Conservation (phyloP, 2,797 vertebrate species). For the Phylloscopus collybita region DNA sequence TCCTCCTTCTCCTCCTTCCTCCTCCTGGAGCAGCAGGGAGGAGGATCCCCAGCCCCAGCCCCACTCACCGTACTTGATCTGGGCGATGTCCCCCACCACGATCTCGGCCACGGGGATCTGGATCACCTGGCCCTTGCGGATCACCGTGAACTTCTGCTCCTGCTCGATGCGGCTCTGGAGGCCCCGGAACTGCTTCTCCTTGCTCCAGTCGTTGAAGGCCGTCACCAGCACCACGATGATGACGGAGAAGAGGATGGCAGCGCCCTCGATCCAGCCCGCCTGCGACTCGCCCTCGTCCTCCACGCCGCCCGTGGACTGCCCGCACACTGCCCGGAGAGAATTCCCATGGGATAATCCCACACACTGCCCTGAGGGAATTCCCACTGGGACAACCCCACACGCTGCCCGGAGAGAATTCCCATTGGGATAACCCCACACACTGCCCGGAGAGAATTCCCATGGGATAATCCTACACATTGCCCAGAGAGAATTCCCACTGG, state of each 20-base stretch:
- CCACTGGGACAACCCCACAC: not conserved
- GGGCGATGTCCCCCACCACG: slow-evolving; percentile 95
- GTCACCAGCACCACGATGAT: slow-evolving; percentile 96
- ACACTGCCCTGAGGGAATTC: not conserved
- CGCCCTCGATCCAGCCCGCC: slow-evolving; percentile 97
- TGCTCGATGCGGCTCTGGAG: slow-evolving; percentile 96
- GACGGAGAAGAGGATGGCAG: slow-evolving; percentile 94
- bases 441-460: too few species aligned
- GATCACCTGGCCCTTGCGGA: slow-evolving; percentile 96
- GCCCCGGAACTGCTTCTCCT: slow-evolving; percentile 97
- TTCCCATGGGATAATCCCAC: not conserved
- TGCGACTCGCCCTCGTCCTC: slow-evolving; percentile 92
- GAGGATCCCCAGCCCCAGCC: not conserved
- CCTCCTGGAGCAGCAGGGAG: not conserved
- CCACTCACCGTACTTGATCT: slow-evolving; percentile 94
- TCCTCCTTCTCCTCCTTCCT: too few species aligned
- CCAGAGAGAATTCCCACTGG: not conserved
- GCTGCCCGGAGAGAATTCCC: accelerated
- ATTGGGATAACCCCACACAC: not conserved
- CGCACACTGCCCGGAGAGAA: slow-evolving; percentile 80
- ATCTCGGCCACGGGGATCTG: slow-evolving; percentile 96
- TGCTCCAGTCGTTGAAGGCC: slow-evolving; percentile 98
- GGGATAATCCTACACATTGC: too few species aligned
- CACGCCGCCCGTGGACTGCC: slow-evolving; percentile 70
- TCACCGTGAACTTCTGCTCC: slow-evolving; percentile 95